These are phyloP conservation scores for Conchocele bisecta DNA, from an alignment of 2,888 invertebrate genomes.

Conservation along the genomic window DNA sequence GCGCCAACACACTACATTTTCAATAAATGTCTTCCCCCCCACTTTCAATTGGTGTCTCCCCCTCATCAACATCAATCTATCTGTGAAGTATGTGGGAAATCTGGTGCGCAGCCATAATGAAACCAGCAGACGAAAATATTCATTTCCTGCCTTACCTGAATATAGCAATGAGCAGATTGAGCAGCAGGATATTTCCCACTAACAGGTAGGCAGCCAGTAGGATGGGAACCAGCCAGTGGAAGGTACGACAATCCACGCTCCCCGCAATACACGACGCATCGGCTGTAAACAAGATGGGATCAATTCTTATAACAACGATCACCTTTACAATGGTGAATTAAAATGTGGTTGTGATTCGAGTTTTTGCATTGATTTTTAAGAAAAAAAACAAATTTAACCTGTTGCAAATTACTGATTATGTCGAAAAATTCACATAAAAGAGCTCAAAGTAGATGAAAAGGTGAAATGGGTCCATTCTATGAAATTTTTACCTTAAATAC, in stretches of 20 bases:
- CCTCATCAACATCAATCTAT: not conserved
- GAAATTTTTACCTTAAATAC: no score
- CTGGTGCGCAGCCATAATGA: no score
- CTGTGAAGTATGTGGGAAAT: no score
- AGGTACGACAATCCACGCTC: slow-evolving; percentile 68
- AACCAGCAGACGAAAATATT: no score
- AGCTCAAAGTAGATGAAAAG: no score
- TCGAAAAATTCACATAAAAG: no score
- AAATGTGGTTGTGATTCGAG: not conserved
- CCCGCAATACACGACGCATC: slow-evolving; percentile 51
- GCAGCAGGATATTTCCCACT: slow-evolving; percentile 82
- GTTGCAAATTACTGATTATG: no score
- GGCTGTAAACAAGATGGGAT: slow-evolving; percentile 35
- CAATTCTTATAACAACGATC: not conserved
- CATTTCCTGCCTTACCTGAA: slow-evolving; percentile 81
- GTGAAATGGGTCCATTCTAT: no score
- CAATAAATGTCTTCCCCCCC: no score
- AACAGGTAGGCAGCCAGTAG: slow-evolving; percentile 82
- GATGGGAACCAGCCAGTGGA: slow-evolving; percentile 79
- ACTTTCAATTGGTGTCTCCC: no score
- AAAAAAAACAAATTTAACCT: not conserved
- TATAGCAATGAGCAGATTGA: slow-evolving; percentile 83
- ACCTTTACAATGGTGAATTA: not conserved
- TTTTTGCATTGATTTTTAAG: not conserved
- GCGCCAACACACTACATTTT: no score